These are phyloP conservation scores for Drosophila subpulchrella DNA, from an alignment of 1,140 invertebrate species.

Conservation along the genomic window DNA sequence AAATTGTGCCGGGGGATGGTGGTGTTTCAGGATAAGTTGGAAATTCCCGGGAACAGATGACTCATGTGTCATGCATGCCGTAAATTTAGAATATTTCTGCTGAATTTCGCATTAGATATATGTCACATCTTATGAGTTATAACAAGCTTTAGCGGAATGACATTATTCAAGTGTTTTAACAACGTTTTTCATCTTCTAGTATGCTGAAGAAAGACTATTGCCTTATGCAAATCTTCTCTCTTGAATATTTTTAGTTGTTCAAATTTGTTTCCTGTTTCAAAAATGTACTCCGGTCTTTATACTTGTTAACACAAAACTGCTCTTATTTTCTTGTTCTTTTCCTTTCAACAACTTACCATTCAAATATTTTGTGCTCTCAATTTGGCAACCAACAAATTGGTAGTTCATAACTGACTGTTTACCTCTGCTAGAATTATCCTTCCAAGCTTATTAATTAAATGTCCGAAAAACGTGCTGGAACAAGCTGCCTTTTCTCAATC, in stretches of 20 bases:
- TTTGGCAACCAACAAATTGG: background rate
- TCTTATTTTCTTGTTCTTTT: too few relatives aligned
- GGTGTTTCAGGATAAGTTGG: constrained; percentile 19
- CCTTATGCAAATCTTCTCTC: too few relatives aligned
- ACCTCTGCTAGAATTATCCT: background rate
- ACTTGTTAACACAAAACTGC: too few relatives aligned
- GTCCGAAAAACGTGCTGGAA: background rate
- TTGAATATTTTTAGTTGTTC: too few relatives aligned
- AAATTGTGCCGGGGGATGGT: background rate
- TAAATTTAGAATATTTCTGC: constrained; percentile 3
- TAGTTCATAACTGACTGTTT: too few relatives aligned
- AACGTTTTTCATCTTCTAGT: background rate
- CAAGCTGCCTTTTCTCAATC: background rate
- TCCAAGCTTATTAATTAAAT: constrained; percentile 1
- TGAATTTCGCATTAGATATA: background rate
- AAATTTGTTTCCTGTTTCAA: too few relatives aligned
- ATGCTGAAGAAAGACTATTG: too few relatives aligned
- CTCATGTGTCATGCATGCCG: constrained; percentile 9
- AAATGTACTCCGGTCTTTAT: too few relatives aligned
- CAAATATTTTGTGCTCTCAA: background rate
- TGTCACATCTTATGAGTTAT: background rate
- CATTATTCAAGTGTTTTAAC: background rate
- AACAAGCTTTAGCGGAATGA: background rate
- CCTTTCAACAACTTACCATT: too few relatives aligned
- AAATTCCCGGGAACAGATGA: constrained; percentile 16